Evolutionary conservation across 2,888 invertebrate genomes (phyloP), one percentile per base, ranked within the genome.

Genomic region (Noctuana brunneofusca): DNA sequence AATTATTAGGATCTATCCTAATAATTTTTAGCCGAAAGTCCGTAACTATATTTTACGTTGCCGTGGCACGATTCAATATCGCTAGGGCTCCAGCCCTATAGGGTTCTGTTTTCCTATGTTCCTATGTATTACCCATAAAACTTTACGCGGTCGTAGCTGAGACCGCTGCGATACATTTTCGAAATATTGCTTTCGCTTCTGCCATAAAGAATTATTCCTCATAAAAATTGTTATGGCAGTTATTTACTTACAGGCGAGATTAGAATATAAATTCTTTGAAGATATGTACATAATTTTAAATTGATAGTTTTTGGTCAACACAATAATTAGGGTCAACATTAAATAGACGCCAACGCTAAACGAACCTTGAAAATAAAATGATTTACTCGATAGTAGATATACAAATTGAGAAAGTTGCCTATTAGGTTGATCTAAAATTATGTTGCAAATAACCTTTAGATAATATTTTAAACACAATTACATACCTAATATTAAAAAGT

Each of bases 81-180:
- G 52, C 58, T 30, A n/a, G 58, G 27, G 52, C 58, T 50, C 52
- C 41, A 12, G 38, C 8, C 9, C 16, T 16, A 50, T 41, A 58
- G 58, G 38, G 12, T 38, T 52, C 52, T 58, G 52, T 52, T 58
- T 58, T 43, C 52, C 52, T 41, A 52, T 58, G 57, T 58, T 43
- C 52, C 52, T 41, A 52, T 58, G 57, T 46, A 56, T 57, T 49
- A 58, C 18, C 41, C 58, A 58, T 58, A 58, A 58, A 58, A 30
- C 52, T 58, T 58, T 58, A 58, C 58, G 52, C 30, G 58, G 24
- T 50, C 58, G 58, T 41, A 32, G 41, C 35, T 16, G 43, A 30
- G 52, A 52, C 58, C 41, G 52, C 50, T 18, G 27, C 41, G 58
- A 43, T 58, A 52, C 27, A 43, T 52, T 52, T 50, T 43, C 52